Conservation (phyloP, 2,888 invertebrate genomes). For the Coelinius sp. region DNA sequence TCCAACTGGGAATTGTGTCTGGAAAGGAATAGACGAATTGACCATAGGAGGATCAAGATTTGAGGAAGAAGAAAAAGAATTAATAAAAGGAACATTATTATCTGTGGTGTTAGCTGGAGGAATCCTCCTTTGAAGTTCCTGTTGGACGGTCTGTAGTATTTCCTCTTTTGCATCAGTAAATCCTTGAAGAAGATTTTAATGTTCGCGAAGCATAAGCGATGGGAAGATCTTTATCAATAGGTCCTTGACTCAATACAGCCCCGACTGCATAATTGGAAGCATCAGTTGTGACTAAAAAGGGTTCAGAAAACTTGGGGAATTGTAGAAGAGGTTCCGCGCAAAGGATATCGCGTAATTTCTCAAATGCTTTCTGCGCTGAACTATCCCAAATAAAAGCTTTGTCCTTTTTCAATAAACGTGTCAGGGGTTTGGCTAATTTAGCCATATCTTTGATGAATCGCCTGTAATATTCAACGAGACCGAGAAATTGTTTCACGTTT, state of each 20-base stretch:
- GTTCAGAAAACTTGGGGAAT: slow-evolving; percentile 46
- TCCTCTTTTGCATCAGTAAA: slow-evolving; percentile 18
- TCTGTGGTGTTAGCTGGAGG: too few relatives aligned
- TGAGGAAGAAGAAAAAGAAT: too few relatives aligned
- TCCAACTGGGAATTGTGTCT: too few relatives aligned
- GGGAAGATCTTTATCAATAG: slow-evolving; percentile 37
- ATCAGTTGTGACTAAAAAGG: slow-evolving; percentile 51
- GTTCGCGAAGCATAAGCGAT: slow-evolving; percentile 40
- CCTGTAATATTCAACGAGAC: slow-evolving; percentile 35
- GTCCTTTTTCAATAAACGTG: slow-evolving; percentile 40
- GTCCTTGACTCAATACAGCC: slow-evolving; percentile 50
- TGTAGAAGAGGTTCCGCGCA: slow-evolving; percentile 36
- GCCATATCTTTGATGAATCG: slow-evolving; percentile 37
- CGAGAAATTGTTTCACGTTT: slow-evolving; percentile 4
- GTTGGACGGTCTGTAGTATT: too few relatives aligned
- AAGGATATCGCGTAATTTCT: slow-evolving; percentile 9
- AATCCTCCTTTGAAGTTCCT: too few relatives aligned
- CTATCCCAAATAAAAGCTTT: slow-evolving; percentile 9
- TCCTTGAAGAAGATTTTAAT: slow-evolving; percentile 37
- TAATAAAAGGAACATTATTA: too few relatives aligned
- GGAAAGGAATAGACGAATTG: too few relatives aligned
- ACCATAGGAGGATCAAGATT: too few relatives aligned
- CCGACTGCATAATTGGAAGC: slow-evolving; percentile 49
- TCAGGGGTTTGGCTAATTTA: slow-evolving; percentile 40
- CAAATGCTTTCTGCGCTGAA: neutral